Base-by-base conservation (phyloP, 1,140 invertebrate genomes). In the Zophobas atratus region DNA sequence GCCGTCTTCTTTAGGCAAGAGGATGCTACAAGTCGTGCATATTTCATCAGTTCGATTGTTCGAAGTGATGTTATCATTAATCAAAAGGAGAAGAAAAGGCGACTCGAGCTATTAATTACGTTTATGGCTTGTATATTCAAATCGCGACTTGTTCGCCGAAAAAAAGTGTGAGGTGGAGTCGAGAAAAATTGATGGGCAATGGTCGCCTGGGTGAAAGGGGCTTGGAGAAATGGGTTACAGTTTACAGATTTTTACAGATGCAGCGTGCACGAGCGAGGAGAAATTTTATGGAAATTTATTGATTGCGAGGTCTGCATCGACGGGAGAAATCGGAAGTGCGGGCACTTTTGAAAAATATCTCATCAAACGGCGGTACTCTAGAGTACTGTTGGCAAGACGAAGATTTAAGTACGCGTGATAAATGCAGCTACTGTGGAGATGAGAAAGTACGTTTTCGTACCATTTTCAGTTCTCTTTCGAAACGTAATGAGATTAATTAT, bases 281-380 rank as follows among this genome's bases (percentile, higher is more conserved):
- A 60, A 60, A 60, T 60, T 55, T 60, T 60, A 60, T 60, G 56
- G 35, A 60, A 60, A 60, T 60, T 60, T 60, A 60, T 60, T n/a
- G 55, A 60, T 60, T 60, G 56, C 36, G 56, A 36, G 36, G 56
- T 35, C 56, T 60, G 33, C 8, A 38, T 60, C 56, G 8, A 36
- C 56, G 35, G 20, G 56, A 60, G 56, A 60, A 60, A 60, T 60
- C 36, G 34, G 32, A 55, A 34, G 35, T 46, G 43, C 3, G 33
- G 6, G 53, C 35, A 55, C 35, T 55, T 55, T 34, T 55, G 20
- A 20, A 20, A 20, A 20, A 20, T 20, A 20, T 20, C 20, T 20
- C 20, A 46, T 46, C 43, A 46, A 46, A 46, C 43, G 3, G 20
- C 20, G 20, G 20, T 20, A 20, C 20, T 20, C 20, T 20, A 20